Evolutionary conservation across 2,113 vertebrate genomes (phyloP), one percentile per base, ranked within the genome.

Genomic region (Nerophis ophidion): DNA sequence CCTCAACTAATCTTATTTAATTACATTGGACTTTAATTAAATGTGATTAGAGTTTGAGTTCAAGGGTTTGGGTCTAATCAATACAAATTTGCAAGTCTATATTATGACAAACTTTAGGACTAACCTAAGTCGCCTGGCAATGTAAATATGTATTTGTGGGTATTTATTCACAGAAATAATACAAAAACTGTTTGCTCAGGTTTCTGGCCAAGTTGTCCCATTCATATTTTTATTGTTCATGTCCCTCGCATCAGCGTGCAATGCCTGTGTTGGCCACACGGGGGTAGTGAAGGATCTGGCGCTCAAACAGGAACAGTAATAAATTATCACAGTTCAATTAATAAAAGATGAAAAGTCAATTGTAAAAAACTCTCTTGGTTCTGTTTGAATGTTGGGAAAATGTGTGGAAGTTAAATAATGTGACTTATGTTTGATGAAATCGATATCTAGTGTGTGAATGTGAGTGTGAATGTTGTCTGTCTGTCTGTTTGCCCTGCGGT

Each of bases 1-100:
- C 51, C 66, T 64, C 33, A 75, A 81, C 71, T 74, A 77, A 72
- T 72, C 76, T 16, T 56, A 74, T 82, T 73, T 74, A 68, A 76
- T 79, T 57, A 67, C 78, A 80, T 56, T 45, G 78, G 71, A 74
- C 58, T 8, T 84, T 19, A 66, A 63, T 26, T 26, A 34, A 48
- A 61, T 63, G 50, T 66, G 56, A 71, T 67, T 59, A 63, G 72
- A 35, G 53, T 63, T 75, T 67, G 48, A 62, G 65, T 49, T 70
- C 34, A 61, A 75, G 62, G 57, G 66, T 65, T 69, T 34, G 15
- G 63, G 49, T 54, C 60, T 72, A 55, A 71, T 77, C 47, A 48
- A 38, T 8, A 44, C 40, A 44, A 44, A 4, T 44, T 12, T 40
- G 38, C 38, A 40, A 40, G 38, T 40, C 38, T 40, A 9, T 9